Percentiles rank a stretch among this genome's conserved stretches.
Evolutionary conservation across 2,113 vertebrate species (phyloP).

Genomic region (Mirounga angustirostris): DNA sequence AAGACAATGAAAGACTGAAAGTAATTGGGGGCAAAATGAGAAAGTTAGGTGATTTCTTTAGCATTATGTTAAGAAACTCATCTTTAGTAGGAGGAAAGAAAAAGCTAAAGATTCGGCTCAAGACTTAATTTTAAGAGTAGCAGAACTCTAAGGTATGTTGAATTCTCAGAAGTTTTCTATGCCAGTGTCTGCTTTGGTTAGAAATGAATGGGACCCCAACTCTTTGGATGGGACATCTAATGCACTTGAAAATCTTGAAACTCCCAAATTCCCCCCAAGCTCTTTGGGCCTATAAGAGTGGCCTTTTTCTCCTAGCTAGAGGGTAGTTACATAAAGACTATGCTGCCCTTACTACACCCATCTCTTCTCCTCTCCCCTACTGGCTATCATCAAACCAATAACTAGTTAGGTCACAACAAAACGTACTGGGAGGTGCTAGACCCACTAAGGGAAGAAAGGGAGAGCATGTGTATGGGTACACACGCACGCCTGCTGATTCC

Average conservation of each 20-base stretch:
- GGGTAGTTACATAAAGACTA: background rate
- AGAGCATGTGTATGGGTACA: background rate
- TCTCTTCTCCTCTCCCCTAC: background rate
- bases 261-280: background rate
- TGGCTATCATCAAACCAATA: background rate
- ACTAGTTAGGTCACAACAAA: background rate
- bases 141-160: background rate
- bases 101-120: background rate
- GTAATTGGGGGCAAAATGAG: slow-evolving; percentile 6
- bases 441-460: background rate
- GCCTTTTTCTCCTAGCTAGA: background rate
- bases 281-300: background rate
- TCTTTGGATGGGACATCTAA: background rate
- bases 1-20: background rate
- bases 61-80: background rate
- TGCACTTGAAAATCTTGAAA: background rate
- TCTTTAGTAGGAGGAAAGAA: background rate
- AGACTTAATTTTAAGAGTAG: slow-evolving; percentile 28
- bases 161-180: slow-evolving; percentile 15
- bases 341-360: background rate
- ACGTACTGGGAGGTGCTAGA: background rate
- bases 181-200: background rate
- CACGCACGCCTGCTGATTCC: background rate
- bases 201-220: background rate
- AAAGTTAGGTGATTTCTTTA: background rate